Conservation (phyloP, 1,140 invertebrate genomes). For the Drepana arcuata region DNA sequence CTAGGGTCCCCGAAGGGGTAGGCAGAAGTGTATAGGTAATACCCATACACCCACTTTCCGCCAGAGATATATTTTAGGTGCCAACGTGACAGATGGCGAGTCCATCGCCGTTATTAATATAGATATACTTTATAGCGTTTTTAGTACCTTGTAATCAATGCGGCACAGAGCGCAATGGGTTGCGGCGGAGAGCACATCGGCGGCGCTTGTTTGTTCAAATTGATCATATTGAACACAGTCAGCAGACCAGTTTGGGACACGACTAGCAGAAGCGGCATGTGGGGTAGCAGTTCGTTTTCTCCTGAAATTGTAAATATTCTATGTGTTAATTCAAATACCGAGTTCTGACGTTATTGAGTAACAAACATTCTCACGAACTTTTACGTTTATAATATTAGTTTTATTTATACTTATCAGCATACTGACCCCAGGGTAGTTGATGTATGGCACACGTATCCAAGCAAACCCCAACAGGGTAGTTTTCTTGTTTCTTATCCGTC, state of each 20-base stretch:
- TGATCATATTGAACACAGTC: constrained; percentile 80
- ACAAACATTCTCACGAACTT: no score
- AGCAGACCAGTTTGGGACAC: constrained; percentile 81
- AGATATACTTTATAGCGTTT: constrained; percentile 1
- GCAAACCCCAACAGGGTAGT: constrained; percentile 80
- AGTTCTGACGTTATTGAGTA: no score
- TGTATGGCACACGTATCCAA: constrained; percentile 77
- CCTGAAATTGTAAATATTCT: constrained; percentile 64
- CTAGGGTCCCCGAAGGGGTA: background rate
- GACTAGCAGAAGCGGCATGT: constrained; percentile 78
- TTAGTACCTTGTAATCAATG: constrained; percentile 35
- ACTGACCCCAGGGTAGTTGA: constrained; percentile 75
- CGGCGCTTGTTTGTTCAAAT: constrained; percentile 69
- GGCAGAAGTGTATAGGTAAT: background rate
- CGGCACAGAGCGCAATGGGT: constrained; percentile 48
- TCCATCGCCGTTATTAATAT: no score
- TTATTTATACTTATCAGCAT: background rate
- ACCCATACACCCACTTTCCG: no score
- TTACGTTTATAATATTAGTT: no score
- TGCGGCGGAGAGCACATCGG: constrained; percentile 75
- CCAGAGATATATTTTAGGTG: no score
- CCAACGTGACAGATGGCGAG: no score
- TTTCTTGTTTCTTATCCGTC: constrained; percentile 77
- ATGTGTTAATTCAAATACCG: background rate
- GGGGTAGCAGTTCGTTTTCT: constrained; percentile 72